Evolutionary conservation across 92 coral and sea anemone species (phyloP), one percentile per base, ranked within the genome.

Genomic region (Actinostola sp.): DNA sequence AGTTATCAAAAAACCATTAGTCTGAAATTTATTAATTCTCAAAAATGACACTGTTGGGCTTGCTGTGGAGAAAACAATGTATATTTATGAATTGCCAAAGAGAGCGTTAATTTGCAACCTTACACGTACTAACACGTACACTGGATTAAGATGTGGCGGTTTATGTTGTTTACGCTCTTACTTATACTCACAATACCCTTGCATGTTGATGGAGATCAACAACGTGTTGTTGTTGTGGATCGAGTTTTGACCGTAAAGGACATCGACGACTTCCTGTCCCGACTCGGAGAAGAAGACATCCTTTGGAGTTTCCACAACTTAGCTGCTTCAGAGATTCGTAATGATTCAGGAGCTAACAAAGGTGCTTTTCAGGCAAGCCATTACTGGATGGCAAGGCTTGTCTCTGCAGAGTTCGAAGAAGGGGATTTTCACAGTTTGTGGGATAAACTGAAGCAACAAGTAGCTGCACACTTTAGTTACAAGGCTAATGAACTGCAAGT

Each of bases 221-320:
- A n/a, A n/a, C n/a, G n/a, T n/a, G 46, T 85, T 57, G 26, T 55
- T 2, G 67, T 85, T 3, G 63, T 56, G 54, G 91, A 85, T 76
- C 33, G 62, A 48, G 20, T 82, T 43, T 71, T 85, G 30, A 33
- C 80, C n/a, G 13, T 20, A 1, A 50, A 36, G 36, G 82, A 82
- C 23, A 41, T 89, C 35, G 39, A 59, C 9, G 70, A 41, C 26
- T 63, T 89, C 43, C 72, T 53, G 17, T 24, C 67, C 16, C 34
- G 82, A 13, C 75, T 89, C 1, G 61, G 46, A 15, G 61, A 55
- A 1, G 91, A 89, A 12, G 77, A 85, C 52, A 77, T 88, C 4
- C 17, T 75, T 0, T 89, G 95, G 95, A 53, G 27, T 19, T 89
- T 85, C 62, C 67, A 66, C 27, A 20, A 57, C 80, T 6, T 66